phyloP scores from a whole-genome alignment of 2,113 vertebrate species.

The Scartelaos histophorus region DNA sequence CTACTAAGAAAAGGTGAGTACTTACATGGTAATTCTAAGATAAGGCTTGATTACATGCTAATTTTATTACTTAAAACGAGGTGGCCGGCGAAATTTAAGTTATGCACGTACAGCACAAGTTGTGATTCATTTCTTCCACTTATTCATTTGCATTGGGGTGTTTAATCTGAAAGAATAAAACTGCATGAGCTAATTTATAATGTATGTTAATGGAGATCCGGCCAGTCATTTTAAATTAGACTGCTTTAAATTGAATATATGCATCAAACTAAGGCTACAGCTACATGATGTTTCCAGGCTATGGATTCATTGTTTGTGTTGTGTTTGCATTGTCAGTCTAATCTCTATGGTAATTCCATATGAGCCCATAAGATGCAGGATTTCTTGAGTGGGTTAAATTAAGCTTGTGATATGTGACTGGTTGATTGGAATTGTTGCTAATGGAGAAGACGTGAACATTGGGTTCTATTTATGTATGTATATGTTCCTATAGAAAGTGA shows the following conservation, averaged over 20 bases:
- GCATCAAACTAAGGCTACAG: neutral
- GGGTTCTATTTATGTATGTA: too few relatives aligned
- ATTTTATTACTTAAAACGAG: neutral
- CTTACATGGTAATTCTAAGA: neutral
- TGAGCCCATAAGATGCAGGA: neutral
- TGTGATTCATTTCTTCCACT: conserved; percentile 2
- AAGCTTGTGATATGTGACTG: neutral
- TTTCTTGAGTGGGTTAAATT: neutral
- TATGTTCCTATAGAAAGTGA: too few relatives aligned
- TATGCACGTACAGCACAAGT: neutral
- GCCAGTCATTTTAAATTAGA: neutral
- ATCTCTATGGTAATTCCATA: neutral
- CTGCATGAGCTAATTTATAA: neutral
- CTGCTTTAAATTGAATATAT: neutral
- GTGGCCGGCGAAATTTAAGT: neutral
- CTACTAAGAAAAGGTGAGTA: neutral
- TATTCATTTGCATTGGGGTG: neutral
- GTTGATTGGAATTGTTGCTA: too few relatives aligned
- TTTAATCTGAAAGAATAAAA: neutral
- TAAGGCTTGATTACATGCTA: neutral
- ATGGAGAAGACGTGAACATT: neutral
- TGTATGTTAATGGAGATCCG: neutral
- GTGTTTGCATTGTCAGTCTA: conserved; percentile 1
- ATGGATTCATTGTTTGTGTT: neutral
- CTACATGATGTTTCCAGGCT: neutral